A percentile compares a stretch with the other conserved stretches of the same genome.
Evolutionary conservation across 2,113 vertebrate species (phyloP).

Genomic region (human (Homo sapiens)): DNA sequence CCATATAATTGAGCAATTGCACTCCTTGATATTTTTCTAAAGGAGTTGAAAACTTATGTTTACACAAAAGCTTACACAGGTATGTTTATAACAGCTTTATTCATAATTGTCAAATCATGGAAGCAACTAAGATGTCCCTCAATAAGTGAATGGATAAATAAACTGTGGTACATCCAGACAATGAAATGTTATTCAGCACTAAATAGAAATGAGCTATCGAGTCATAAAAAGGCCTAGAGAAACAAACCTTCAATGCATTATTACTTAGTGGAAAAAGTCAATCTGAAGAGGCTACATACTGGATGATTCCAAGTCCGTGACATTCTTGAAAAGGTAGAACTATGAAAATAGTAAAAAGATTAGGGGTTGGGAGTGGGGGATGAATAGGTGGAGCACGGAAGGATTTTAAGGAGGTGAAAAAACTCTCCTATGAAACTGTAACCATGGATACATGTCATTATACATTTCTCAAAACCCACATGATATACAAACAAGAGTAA

Average conservation of each 20-base stretch:
- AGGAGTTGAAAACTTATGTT: neutral
- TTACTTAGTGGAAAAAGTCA: neutral
- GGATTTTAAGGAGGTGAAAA: neutral
- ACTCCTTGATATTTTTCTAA: neutral
- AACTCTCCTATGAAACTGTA: neutral
- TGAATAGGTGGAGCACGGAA: neutral
- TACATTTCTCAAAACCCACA: neutral
- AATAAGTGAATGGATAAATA: neutral
- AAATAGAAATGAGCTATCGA: neutral
- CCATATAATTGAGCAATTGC: neutral
- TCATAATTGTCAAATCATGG: neutral
- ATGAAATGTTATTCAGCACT: neutral
- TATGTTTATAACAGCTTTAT: neutral
- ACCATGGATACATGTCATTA: neutral
- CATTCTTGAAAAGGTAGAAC: neutral
- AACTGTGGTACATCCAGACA: neutral
- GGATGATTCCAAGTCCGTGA: neutral
- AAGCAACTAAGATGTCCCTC: neutral
- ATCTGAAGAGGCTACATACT: neutral
- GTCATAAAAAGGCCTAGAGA: neutral
- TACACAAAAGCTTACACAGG: neutral
- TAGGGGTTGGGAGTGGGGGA: neutral
- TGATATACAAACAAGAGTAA: neutral
- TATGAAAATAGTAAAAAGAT: neutral
- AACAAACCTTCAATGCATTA: neutral